A percentile compares a stretch with the other conserved stretches of the same genome.
These are phyloP conservation scores for Corythaixoides concolor DNA, from an alignment of 2,113 vertebrate genomes.

Conservation along the genomic window DNA sequence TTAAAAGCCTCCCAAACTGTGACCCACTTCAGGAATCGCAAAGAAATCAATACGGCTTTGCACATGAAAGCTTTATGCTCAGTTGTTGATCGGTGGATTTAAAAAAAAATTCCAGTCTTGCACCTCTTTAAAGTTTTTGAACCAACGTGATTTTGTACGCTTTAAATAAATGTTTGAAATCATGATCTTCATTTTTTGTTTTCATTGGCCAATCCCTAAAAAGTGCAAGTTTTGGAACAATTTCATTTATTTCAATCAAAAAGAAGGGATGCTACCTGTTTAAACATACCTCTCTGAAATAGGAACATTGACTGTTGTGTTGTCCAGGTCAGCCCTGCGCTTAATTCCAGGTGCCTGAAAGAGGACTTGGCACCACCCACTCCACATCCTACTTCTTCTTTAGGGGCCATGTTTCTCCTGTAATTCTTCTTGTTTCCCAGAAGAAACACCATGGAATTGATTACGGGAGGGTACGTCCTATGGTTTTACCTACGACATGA, in stretches of 20 bases:
- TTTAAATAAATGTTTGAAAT: not conserved
- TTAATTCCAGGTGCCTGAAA: not conserved
- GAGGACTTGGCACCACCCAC: accelerated
- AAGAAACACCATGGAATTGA: accelerated
- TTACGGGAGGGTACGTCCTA: accelerated
- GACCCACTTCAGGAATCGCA: not conserved
- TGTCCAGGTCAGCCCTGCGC: accelerated
- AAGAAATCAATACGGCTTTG: not conserved
- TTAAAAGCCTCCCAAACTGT: constrained; percentile 41
- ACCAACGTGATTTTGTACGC: accelerated
- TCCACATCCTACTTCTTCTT: not conserved
- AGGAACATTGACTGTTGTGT: accelerated
- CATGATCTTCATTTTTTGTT: not conserved
- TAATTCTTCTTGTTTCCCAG: not conserved
- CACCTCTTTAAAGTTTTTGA: not conserved
- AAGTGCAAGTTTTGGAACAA: accelerated
- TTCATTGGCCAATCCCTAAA: accelerated
- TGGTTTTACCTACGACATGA: not conserved
- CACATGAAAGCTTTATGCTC: accelerated
- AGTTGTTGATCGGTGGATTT: not conserved
- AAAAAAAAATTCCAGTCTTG: not conserved
- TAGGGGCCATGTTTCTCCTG: not conserved
- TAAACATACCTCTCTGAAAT: accelerated
- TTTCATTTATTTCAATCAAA: not conserved
- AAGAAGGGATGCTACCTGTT: too few species aligned